Base-by-base conservation (phyloP, 2,113 vertebrate species). In the Cephalophus harveyi region DNA sequence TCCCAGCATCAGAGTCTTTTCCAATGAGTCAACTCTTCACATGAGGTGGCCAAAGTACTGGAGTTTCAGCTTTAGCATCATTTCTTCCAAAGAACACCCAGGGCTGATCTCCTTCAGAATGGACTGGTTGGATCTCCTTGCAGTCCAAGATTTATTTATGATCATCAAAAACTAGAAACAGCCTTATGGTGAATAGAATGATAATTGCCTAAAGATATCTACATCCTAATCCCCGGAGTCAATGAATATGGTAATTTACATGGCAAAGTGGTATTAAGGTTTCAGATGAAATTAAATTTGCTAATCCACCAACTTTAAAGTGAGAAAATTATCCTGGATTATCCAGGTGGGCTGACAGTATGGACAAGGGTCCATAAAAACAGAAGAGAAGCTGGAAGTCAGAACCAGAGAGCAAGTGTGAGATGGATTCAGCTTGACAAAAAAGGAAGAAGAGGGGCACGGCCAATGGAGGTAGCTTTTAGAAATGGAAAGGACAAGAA, bases 111-210 rank as follows among this genome's bases (percentile, higher is more conserved):
- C 55, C 55, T 59, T 59, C 0, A 59, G 57, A 59, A 59, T 4
- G 57, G 57, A 59, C 23, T 59, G 57, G 57, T 59, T 59, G 23
- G 9, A 10, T 59, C 57, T 59, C 23, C 57, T 59, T 59, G 23
- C 57, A 25, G 23, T 27, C 57, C 57, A 59, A 60, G 33, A 27
- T 87, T 90, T 87, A 67, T 93, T 88, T 89, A 71, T 84, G n/a
- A 85, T 28, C 27, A 71, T 16, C 6, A 2, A 52, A 84, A 76
- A 60, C 62, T 74, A 21, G 14, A 88, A 79, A 55, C 23, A 78
- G 5, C 46, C 14, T 5, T 27, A 5, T 46, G 36, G 62, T 62
- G 6, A 21, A 23, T n/a, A 62, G 81, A 91, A n/a, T 36, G 48
- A 85, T 43, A 46, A 48, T 78, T 30, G 17, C 28, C 30, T 57